Conservation (phyloP, 2,113 vertebrate genomes). For the Aepyceros melampus region DNA sequence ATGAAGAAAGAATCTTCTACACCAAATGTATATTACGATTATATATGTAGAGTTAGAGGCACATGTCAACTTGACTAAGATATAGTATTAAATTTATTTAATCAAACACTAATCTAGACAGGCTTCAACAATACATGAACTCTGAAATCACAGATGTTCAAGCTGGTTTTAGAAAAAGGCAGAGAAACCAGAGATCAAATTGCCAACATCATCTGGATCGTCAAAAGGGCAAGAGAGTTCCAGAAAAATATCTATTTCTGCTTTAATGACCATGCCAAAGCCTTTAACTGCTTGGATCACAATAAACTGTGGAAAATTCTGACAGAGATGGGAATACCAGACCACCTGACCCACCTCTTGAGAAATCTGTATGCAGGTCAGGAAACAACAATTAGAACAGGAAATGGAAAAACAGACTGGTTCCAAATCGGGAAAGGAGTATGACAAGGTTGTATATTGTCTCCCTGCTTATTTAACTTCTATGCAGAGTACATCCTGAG, state of each 20-base stretch:
- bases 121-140: background rate
- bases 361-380: background rate
- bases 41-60: background rate
- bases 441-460: background rate
- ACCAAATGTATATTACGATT: accelerated
- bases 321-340: background rate
- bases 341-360: background rate
- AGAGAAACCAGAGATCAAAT: background rate
- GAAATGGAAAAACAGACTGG: background rate
- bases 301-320: background rate
- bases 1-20: background rate
- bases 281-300: background rate
- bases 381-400: background rate
- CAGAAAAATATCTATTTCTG: background rate
- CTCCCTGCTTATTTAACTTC: background rate
- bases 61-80: background rate
- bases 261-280: background rate
- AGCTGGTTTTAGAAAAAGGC: background rate
- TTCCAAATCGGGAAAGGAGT: background rate
- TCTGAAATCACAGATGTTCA: background rate
- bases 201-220: accelerated
- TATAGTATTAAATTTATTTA: background rate
- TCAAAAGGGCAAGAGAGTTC: background rate
- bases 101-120: background rate
- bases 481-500: background rate